Conservation (phyloP, 2,797 vertebrate species). For the Siniperca undulata region DNA sequence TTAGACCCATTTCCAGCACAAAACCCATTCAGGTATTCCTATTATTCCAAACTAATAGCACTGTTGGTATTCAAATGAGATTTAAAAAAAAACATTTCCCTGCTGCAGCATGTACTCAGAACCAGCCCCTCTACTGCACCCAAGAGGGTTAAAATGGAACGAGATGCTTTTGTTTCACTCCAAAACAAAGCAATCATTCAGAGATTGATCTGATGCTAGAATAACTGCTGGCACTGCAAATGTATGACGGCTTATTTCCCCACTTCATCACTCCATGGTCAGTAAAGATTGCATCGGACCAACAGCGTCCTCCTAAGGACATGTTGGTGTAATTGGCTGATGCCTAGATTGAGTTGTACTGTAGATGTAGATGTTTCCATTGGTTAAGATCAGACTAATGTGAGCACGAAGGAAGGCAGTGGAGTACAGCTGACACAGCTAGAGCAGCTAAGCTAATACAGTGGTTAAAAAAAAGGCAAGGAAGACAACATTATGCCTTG, state of each 20-base stretch:
- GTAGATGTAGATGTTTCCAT: slow-evolving; percentile 45
- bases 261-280: slow-evolving; percentile 62
- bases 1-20: slow-evolving; percentile 12
- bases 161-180: slow-evolving; percentile 63
- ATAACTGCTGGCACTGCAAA: slow-evolving; percentile 76
- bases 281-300: slow-evolving; percentile 60
- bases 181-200: slow-evolving; percentile 73
- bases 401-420: background rate
- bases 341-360: slow-evolving; percentile 47
- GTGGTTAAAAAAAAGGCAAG: slow-evolving; percentile 32
- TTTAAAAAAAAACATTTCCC: slow-evolving; percentile 4
- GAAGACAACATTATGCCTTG: slow-evolving; percentile 31
- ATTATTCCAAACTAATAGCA: slow-evolving; percentile 27
- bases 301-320: slow-evolving; percentile 55
- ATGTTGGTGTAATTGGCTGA: slow-evolving; percentile 63
- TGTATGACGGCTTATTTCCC: slow-evolving; percentile 67
- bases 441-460: slow-evolving; percentile 44
- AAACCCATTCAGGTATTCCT: background rate
- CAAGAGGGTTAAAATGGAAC: slow-evolving; percentile 41
- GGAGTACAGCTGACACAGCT: slow-evolving; percentile 53
- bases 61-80: slow-evolving; percentile 29
- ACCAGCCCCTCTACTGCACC: slow-evolving; percentile 25
- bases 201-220: slow-evolving; percentile 75
- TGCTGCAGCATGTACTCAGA: slow-evolving; percentile 8
- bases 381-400: slow-evolving; percentile 59